Percentiles rank a stretch among this genome's conserved stretches.
phyloP scores from a whole-genome alignment of 2,888 invertebrate species.

The Drosophila longiperda region DNA sequence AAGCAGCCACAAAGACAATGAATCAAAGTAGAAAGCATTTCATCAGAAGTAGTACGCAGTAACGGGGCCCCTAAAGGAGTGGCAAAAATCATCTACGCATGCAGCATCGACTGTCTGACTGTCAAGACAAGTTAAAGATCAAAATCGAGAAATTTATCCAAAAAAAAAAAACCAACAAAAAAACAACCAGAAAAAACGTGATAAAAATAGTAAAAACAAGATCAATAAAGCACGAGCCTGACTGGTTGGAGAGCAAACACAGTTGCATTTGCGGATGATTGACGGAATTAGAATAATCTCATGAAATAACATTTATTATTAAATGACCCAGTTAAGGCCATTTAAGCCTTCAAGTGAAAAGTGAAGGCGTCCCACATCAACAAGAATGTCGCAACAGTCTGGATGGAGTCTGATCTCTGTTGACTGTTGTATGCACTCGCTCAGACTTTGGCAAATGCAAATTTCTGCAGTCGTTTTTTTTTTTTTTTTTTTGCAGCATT shows the following conservation, averaged over 20 bases:
- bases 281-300: slow-evolving; percentile 80
- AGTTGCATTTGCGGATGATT: slow-evolving; percentile 77
- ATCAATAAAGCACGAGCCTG: slow-evolving; percentile 66
- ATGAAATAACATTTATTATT: slow-evolving; percentile 72
- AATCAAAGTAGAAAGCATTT: slow-evolving; percentile 80
- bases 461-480: slow-evolving; percentile 52
- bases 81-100: slow-evolving; percentile 70
- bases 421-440: slow-evolving; percentile 39
- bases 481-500: slow-evolving; percentile 3
- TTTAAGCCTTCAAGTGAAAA: slow-evolving; percentile 62
- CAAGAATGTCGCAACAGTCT: slow-evolving; percentile 75
- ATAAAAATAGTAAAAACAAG: slow-evolving; percentile 50
- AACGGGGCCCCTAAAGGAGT: slow-evolving; percentile 64
- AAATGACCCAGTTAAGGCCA: slow-evolving; percentile 79
- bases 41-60: slow-evolving; percentile 66
- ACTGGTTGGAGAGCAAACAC: slow-evolving; percentile 31
- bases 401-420: slow-evolving; percentile 27
- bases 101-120: slow-evolving; percentile 28
- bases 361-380: slow-evolving; percentile 68
- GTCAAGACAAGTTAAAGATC: slow-evolving; percentile 80
- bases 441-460: slow-evolving; percentile 76
- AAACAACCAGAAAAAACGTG: slow-evolving; percentile 15
- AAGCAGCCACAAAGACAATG: slow-evolving; percentile 57
- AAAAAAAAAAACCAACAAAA: slow-evolving; percentile 15
- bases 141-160: slow-evolving; percentile 64